phyloP scores from a whole-genome alignment of 2,797 vertebrate genomes.

The Podarcis lilfordi region DNA sequence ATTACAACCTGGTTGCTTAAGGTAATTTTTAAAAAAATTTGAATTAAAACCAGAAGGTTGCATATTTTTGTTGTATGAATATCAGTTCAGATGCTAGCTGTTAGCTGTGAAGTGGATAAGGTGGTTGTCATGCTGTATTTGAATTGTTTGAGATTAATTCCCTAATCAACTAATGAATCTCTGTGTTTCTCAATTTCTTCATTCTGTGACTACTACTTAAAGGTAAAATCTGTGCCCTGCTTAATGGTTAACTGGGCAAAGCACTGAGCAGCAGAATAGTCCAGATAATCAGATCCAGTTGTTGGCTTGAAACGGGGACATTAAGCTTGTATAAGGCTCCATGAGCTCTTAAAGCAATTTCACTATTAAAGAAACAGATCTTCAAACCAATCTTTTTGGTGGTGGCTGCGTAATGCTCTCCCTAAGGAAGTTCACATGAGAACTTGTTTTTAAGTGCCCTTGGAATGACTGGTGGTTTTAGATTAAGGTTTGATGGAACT shows the following conservation, averaged over 20 bases:
- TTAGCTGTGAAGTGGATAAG: no score
- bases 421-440: no score
- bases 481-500: no score
- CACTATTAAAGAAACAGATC: not conserved
- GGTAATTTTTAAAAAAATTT: not conserved
- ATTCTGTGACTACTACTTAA: not conserved
- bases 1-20: not conserved
- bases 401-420: not conserved
- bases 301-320: not conserved
- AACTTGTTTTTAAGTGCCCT: no score
- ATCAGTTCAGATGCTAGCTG: not conserved
- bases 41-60: not conserved
- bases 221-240: not conserved
- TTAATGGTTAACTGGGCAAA: not conserved
- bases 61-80: not conserved
- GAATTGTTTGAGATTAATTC: not conserved
- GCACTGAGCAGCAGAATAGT: no score
- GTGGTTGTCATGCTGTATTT: not conserved
- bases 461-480: no score
- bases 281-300: not conserved
- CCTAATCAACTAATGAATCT: not conserved
- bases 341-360: not conserved
- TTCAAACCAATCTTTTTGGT: not conserved
- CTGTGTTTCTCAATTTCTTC: not conserved
- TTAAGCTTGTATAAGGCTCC: not conserved